phyloP scores from a whole-genome alignment of 2,113 vertebrate genomes.

The Malurus alboscapulatus region DNA sequence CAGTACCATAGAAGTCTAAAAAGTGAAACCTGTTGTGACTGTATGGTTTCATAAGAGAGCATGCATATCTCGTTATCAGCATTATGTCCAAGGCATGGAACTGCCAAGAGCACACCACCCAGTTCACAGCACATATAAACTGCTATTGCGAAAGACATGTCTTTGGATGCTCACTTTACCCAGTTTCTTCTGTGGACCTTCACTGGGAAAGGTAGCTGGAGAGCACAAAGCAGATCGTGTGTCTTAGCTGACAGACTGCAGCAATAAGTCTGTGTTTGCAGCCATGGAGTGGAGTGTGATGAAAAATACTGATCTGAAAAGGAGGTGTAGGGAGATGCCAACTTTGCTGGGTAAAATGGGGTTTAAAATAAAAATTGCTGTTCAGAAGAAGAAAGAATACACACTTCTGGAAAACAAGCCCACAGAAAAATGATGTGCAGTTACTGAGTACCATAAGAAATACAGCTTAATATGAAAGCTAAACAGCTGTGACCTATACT shows the following conservation, averaged over 20 bases:
- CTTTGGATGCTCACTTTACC: not conserved
- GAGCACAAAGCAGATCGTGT: rapidly evolving
- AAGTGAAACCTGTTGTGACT: not conserved
- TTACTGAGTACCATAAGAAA: not conserved
- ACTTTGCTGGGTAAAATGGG: not conserved
- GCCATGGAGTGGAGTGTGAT: not conserved
- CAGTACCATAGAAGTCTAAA: not conserved
- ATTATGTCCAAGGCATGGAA: not conserved
- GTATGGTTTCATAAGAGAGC: not conserved
- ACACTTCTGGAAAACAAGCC: not conserved
- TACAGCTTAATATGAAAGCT: not conserved
- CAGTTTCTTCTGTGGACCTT: not conserved
- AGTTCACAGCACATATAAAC: not conserved
- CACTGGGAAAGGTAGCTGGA: not conserved
- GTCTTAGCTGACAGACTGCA: not conserved
- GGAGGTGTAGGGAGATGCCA: not conserved
- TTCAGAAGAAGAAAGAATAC: not conserved
- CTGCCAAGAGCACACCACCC: not conserved
- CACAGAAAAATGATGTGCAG: not conserved
- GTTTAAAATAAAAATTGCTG: not conserved
- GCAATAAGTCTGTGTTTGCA: not conserved
- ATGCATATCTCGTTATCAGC: not conserved
- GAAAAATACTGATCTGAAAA: not conserved
- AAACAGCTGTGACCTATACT: not conserved
- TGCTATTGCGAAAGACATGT: not conserved